These are phyloP conservation scores for Lymantria dispar DNA, from an alignment of 2,888 invertebrate species.

Conservation along the genomic window DNA sequence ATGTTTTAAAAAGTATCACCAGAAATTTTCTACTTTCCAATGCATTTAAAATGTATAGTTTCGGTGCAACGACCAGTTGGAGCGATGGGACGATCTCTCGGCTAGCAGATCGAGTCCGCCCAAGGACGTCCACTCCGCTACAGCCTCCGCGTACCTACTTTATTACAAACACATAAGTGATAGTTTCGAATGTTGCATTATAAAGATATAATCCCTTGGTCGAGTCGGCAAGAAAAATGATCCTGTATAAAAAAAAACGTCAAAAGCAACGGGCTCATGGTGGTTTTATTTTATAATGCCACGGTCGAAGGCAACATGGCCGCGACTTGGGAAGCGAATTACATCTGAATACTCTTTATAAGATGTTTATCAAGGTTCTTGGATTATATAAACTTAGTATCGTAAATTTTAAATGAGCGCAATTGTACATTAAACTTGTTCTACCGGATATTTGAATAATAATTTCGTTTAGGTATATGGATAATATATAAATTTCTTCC, in stretches of 20 bases:
- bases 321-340: conserved; percentile 71
- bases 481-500: no score
- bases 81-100: conserved; percentile 76
- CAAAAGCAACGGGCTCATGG: conserved; percentile 65
- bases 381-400: conserved; percentile 35
- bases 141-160: conserved; percentile 51
- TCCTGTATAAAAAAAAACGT: conserved; percentile 78
- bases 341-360: conserved; percentile 61
- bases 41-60: conserved; percentile 75
- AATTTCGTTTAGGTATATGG: background rate
- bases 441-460: background rate
- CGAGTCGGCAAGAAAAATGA: conserved; percentile 78
- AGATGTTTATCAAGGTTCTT: conserved; percentile 48
- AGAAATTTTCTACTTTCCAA: conserved; percentile 77
- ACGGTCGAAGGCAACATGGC: conserved; percentile 74
- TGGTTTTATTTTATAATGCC: conserved; percentile 76
- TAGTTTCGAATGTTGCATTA: conserved; percentile 37
- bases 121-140: conserved; percentile 77
- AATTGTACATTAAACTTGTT: conserved; percentile 6
- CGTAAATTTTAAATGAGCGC: conserved; percentile 34
- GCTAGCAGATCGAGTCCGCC: conserved; percentile 81
- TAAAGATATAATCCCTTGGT: conserved; percentile 56
- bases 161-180: conserved; percentile 39
- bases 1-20: conserved; percentile 50
- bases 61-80: conserved; percentile 80